These are phyloP conservation scores for Dinomys branickii DNA, from an alignment of 2,113 vertebrate genomes.

Conservation along the genomic window DNA sequence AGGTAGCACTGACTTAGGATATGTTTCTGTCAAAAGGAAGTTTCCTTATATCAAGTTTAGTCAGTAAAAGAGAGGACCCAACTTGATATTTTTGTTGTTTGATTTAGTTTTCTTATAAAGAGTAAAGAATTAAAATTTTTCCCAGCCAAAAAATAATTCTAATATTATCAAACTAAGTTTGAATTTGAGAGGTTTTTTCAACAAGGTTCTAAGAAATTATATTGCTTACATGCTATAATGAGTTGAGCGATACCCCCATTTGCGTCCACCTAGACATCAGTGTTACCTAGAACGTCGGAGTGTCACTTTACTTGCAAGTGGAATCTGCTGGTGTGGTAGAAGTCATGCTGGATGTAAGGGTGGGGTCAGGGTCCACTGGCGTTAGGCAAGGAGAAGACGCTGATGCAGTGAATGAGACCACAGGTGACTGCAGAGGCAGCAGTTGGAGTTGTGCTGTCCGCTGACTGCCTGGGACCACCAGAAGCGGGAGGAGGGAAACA, in stretches of 20 bases:
- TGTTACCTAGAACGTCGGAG: neutral
- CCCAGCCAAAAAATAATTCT: neutral
- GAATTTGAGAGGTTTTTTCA: constrained; percentile 1
- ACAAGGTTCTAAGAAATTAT: neutral
- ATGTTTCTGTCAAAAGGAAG: constrained; percentile 46
- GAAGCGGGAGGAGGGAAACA: neutral
- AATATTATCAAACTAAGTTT: constrained; percentile 58
- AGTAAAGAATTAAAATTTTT: neutral
- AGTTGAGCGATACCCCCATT: neutral
- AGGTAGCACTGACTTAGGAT: constrained; percentile 12
- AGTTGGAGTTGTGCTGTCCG: neutral
- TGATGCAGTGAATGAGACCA: neutral
- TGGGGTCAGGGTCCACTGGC: neutral
- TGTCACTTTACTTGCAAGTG: neutral
- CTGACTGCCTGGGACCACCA: neutral
- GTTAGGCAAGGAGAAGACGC: neutral
- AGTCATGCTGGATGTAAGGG: neutral
- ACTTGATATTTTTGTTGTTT: neutral
- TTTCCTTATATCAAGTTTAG: constrained; percentile 56
- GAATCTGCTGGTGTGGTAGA: neutral
- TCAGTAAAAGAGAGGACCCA: constrained; percentile 24
- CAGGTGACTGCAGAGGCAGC: neutral
- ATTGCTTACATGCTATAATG: neutral
- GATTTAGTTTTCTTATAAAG: constrained; percentile 46
- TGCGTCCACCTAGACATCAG: neutral